These are phyloP conservation scores for Beris chalybata DNA, from an alignment of 2,888 invertebrate species.

Conservation along the genomic window DNA sequence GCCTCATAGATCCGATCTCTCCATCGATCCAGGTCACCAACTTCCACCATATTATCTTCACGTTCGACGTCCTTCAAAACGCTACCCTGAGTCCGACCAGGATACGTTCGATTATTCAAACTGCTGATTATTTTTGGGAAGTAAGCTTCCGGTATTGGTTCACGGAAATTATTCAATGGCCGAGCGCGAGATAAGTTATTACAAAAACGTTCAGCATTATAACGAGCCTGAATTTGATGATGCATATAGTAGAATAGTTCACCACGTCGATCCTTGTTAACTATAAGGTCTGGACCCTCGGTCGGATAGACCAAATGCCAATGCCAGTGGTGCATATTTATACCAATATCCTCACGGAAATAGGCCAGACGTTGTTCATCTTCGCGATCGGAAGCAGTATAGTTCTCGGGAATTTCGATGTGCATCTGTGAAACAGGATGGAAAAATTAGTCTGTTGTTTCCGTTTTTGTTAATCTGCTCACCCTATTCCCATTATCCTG, in stretches of 20 bases:
- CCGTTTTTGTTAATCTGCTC: slow-evolving; percentile 20
- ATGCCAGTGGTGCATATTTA: slow-evolving; percentile 90
- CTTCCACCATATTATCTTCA: slow-evolving; percentile 60
- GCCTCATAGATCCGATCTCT: slow-evolving; percentile 73
- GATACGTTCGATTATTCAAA: slow-evolving; percentile 70
- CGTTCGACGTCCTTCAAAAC: slow-evolving; percentile 67
- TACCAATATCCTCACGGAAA: slow-evolving; percentile 82
- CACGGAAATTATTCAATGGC: slow-evolving; percentile 68
- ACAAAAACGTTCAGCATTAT: slow-evolving; percentile 76
- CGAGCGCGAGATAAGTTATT: slow-evolving; percentile 68
- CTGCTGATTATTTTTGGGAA: slow-evolving; percentile 78
- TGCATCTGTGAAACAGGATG: slow-evolving; percentile 49
- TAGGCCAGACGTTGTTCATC: slow-evolving; percentile 80
- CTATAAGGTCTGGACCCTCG: slow-evolving; percentile 64
- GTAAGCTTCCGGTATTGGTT: slow-evolving; percentile 75
- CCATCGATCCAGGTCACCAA: slow-evolving; percentile 72
- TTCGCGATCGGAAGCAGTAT: slow-evolving; percentile 73
- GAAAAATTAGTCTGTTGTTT: background rate
- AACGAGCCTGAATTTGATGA: slow-evolving; percentile 64
- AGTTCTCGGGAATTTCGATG: slow-evolving; percentile 71
- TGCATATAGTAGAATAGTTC: slow-evolving; percentile 78
- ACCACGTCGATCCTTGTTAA: slow-evolving; percentile 72
- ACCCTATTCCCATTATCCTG: slow-evolving; percentile 57
- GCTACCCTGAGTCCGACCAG: slow-evolving; percentile 67
- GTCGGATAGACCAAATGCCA: slow-evolving; percentile 88